phyloP scores from a whole-genome alignment of 2,797 vertebrate species.

The Bovichtus diacanthus region DNA sequence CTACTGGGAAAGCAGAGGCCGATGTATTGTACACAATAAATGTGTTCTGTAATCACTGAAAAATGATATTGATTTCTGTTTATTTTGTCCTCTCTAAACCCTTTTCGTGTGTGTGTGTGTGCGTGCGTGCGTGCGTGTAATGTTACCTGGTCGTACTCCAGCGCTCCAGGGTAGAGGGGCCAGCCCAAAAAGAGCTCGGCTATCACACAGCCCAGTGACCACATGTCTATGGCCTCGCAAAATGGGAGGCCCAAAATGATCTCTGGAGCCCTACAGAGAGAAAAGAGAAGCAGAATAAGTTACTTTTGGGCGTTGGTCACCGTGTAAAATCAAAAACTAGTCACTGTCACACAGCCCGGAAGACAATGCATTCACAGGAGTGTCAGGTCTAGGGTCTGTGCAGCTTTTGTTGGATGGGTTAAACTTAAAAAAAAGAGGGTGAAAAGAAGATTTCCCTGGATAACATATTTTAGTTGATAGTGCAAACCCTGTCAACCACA shows the following conservation, averaged over 20 bases:
- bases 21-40: not conserved
- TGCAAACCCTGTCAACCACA: not conserved
- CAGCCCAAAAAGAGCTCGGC: constrained; percentile 98
- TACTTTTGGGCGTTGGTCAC: constrained; percentile 21
- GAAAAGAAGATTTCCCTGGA: not conserved
- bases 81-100: not conserved
- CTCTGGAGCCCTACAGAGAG: constrained; percentile 91
- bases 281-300: constrained; percentile 44
- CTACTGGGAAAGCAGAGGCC: not conserved
- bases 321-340: constrained; percentile 4
- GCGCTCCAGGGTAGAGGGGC: constrained; percentile 98
- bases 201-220: constrained; percentile 98
- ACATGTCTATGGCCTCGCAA: constrained; percentile 95
- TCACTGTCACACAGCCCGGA: constrained; percentile 37
- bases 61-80: constrained; percentile 3
- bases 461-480: no score
- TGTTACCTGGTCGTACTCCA: constrained; percentile 99
- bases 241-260: constrained; percentile 97
- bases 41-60: not conserved
- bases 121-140: not conserved
- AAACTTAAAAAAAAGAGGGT: no score
- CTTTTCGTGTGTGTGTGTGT: not conserved
- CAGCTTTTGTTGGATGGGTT: not conserved
- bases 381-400: not conserved
- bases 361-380: not conserved